Evolutionary conservation across 2,113 vertebrate genomes (phyloP).

Genomic region (Nesogale talazaci): DNA sequence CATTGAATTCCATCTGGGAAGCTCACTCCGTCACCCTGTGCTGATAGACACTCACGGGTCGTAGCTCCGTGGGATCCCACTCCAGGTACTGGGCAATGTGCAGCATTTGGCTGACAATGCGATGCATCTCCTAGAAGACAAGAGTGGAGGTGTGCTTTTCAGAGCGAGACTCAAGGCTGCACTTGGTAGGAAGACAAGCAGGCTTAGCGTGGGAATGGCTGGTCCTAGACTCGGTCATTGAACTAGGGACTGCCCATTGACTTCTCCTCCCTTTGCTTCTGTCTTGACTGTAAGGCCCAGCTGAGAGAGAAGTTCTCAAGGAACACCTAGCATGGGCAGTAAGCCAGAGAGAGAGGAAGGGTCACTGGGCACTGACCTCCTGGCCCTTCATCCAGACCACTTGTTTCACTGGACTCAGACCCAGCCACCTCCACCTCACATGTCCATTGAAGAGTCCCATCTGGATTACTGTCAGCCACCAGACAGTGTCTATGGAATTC

Average conservation of each 20-base stretch:
- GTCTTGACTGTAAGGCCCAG: neutral
- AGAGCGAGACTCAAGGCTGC: neutral
- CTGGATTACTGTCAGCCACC: neutral
- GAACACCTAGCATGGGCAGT: neutral
- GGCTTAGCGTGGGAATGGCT: neutral
- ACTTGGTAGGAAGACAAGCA: neutral
- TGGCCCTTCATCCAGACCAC: no score
- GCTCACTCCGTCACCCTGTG: neutral
- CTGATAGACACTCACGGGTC: conserved; percentile 86
- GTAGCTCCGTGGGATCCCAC: conserved; percentile 95
- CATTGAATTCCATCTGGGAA: neutral
- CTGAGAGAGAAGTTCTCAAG: neutral
- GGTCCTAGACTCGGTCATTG: neutral
- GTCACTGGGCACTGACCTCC: neutral
- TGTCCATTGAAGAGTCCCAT: neutral
- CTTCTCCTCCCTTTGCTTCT: neutral
- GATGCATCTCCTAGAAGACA: conserved; percentile 91
- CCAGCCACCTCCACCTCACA: neutral
- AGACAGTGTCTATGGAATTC: neutral
- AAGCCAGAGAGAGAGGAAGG: neutral
- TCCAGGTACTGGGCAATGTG: conserved; percentile 96
- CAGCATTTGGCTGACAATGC: conserved; percentile 97
- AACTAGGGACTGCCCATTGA: neutral
- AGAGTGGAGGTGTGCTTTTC: neutral
- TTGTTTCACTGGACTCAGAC: no score